Base-by-base conservation (phyloP, 2,888 invertebrate genomes). In the Biston stratarius region DNA sequence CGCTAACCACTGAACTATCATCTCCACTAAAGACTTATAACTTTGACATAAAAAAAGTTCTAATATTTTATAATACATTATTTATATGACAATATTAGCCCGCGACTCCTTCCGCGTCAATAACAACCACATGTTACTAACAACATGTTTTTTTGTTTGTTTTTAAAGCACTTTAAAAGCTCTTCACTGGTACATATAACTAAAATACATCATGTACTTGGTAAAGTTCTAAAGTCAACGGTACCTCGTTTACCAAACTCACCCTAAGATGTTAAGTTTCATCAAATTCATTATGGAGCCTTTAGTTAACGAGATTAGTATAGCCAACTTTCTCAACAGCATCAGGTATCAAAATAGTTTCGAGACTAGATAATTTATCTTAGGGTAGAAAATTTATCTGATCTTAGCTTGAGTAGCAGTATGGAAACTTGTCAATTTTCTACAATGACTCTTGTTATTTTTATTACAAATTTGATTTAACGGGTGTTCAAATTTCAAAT, bases 281-380 rank as follows among this genome's bases (percentile, higher is more conserved):
- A 67, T 58, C 48, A 58, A 67, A 67, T 62, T 67, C 58, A 67
- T 67, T 53, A 58, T 11, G n/a, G 7, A 52, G 57, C 61, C 62
- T 24, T 52, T 45, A 51, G 44, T 52, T 61, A 67, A 67, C 61
- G 14, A 58, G 62, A 62, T 67, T 45, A 53, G 58, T 53, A 52
- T 53, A 55, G 12, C 60, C 40, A 61, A 62, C 48, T 67, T 61
- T 51, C 45, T 11, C 34, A 34, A 47, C 14, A 38, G 12, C n/a
- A 51, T 60, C 51, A 52, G 47, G 47, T 24, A 52, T 51, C 51
- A 14, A 10, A 61, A 45, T 59, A 48, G 56, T 52, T 56, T 49
- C 49, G 36, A 52, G 58, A 59, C 58, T 38, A n/a, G 15, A 56
- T 56, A 57, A 57, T 57, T 57, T 57, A 57, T 56, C 52, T 53